Base-by-base conservation (phyloP, 1,140 invertebrate species). In the Palaemon carinicauda region DNA sequence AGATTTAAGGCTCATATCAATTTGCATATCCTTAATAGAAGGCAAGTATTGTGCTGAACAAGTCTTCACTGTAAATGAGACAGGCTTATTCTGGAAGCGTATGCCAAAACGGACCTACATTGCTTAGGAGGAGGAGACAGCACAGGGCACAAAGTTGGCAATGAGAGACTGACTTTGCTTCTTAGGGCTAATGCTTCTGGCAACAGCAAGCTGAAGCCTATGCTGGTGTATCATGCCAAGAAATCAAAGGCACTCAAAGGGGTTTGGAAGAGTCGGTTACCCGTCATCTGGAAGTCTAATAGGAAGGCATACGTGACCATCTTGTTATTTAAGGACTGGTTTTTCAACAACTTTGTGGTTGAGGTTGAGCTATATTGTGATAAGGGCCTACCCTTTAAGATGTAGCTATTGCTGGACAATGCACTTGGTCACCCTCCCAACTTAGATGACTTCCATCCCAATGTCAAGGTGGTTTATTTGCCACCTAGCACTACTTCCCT, bases 401-500 rank as follows among this genome's bases (percentile, higher is more conserved):
- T 80, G n/a, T 56, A 65, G 27, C 53, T 80, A 10, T 12, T 56
- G 24, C 78, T 81, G 27, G 80, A 65, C 19, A 81, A 65, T 29
- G 21, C 9, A 7, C 31, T 19, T 19, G 54, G 80, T 29, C 80
- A 65, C 19, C 60, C 54, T 31, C 1, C 19, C 4, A 14, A 69
- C 15, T n/a, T 81, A 17, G 60, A 69, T 65, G 80, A 81, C 29
- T 33, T 65, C 2, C 65, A 65, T 50, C 56, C 54, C 41, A 90
- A 91, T 88, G 90, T 93, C 4, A 91, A 90, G 89, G 79, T 91
- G 2, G 89, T 90, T 24, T 92, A 91, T 89, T 89, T 93, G 29
- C 92, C 92, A 53, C 89, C 91, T 50, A 93, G 93, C 88, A 91
- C 91, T 19, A 92, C 92, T 50, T 89, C 90, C 29, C 88, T 91